These are phyloP conservation scores for Phania funesta DNA, from an alignment of 2,888 invertebrate genomes.

Conservation along the genomic window DNA sequence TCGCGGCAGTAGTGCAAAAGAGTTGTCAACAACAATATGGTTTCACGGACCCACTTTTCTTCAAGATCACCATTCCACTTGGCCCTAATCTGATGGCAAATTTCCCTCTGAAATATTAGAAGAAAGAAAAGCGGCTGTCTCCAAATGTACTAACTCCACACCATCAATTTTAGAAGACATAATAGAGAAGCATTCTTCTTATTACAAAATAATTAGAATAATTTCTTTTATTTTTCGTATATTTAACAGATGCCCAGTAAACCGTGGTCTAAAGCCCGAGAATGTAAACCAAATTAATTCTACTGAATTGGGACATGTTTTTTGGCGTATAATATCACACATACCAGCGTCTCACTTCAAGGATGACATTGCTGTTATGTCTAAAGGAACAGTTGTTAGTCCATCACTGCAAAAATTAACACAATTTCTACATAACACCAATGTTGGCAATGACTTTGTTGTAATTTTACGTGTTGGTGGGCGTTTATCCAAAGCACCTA, in stretches of 20 bases:
- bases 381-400: not conserved
- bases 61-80: not conserved
- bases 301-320: not conserved
- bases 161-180: constrained; percentile 11
- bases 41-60: constrained; percentile 49
- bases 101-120: not conserved
- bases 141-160: not conserved
- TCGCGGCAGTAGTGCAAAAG: constrained; percentile 15
- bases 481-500: not conserved
- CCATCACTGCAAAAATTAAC: not conserved
- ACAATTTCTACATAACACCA: not conserved
- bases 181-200: constrained; percentile 24
- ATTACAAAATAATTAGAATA: constrained; percentile 23
- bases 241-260: constrained; percentile 24
- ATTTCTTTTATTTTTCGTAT: constrained; percentile 28
- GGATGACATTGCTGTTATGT: not conserved
- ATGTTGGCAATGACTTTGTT: not conserved
- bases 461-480: constrained; percentile 70
- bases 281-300: not conserved
- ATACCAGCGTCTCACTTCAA: not conserved
- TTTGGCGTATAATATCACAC: constrained; percentile 10
- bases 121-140: not conserved
- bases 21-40: constrained; percentile 40
- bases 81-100: not conserved
- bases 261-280: not conserved